Conservation (phyloP, 2,888 invertebrate species). For the Encarsia formosa region DNA sequence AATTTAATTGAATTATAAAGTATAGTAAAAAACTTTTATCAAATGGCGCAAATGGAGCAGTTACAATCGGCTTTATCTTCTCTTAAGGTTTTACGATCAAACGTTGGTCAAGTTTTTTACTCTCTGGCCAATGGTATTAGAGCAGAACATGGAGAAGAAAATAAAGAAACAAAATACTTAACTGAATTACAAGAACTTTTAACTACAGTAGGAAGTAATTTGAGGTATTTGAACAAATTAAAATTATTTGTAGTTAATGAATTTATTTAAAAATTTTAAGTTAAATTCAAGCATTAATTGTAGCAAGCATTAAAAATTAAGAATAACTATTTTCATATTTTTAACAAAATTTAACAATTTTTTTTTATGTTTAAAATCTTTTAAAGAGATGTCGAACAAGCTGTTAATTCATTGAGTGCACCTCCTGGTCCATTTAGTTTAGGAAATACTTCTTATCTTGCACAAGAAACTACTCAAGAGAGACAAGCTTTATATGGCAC, state of each 20-base stretch:
- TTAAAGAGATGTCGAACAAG: slow-evolving; percentile 76
- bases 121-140: slow-evolving; percentile 76
- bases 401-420: slow-evolving; percentile 66
- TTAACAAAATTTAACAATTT: too few relatives aligned
- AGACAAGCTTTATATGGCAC: slow-evolving; percentile 83
- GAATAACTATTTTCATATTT: too few relatives aligned
- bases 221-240: slow-evolving; percentile 55
- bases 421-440: slow-evolving; percentile 79
- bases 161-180: slow-evolving; percentile 72
- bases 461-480: slow-evolving; percentile 88
- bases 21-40: too few relatives aligned
- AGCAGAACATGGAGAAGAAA: slow-evolving; percentile 76
- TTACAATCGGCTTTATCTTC: slow-evolving; percentile 70
- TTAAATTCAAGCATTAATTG: too few relatives aligned
- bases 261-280: too few relatives aligned
- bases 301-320: too few relatives aligned
- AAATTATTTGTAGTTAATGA: not conserved
- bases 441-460: slow-evolving; percentile 80
- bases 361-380: slow-evolving; percentile 1
- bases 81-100: slow-evolving; percentile 73
- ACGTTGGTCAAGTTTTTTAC: slow-evolving; percentile 81
- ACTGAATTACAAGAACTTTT: slow-evolving; percentile 78
- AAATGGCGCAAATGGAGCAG: slow-evolving; percentile 69
- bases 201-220: slow-evolving; percentile 73
- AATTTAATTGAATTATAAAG: not conserved